Base-by-base conservation (phyloP, 2,797 vertebrate genomes). In the Xyrichtys novacula region DNA sequence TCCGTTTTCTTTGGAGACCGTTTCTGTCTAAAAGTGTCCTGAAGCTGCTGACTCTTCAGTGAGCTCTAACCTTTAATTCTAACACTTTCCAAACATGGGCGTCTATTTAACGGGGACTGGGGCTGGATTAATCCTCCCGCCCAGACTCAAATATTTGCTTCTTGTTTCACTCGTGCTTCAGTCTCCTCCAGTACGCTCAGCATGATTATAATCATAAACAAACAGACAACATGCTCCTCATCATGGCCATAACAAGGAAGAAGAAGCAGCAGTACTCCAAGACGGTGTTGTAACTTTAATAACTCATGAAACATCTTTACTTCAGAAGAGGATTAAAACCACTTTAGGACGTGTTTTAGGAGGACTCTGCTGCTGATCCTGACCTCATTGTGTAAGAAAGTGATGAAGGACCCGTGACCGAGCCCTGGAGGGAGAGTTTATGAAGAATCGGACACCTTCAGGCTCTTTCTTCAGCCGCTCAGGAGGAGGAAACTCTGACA, bases 381-480 rank as follows among this genome's bases (percentile, higher is more conserved):
- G 57, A 74, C 50, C 50, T 3, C 15, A 11, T 4, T 38, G 57
- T 50, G 57, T 48, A 19, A 19, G 31, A 16, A 8, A 16, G 58
- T 55, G 71, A 66, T 47, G 1, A 38, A 74, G 53, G 53, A 57
- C 1, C 59, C 28, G 65, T 2, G 7, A 46, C 40, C 19, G 40
- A 55, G 29, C 15, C 60, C 60, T 26, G 60, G 48, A 43, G 65
- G 22, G 59, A 46, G 1, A 58, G 32, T n/a, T 3, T 23, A 0
- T 32, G 47, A 23, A 58, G 22, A 4, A 42, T 2, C 34, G 0
- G 22, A 23, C 15, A 20, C 50, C 55, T 26, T 22, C 0, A 44
- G 53, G 23, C 25, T 14, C 6, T 4, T 22, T 50, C 12, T 31
- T 16, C 29, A 56, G 25, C 46, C 11, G 19, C 2, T 39, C 7